Conservation (phyloP, 2,888 invertebrate genomes). For the Patella caerulea region DNA sequence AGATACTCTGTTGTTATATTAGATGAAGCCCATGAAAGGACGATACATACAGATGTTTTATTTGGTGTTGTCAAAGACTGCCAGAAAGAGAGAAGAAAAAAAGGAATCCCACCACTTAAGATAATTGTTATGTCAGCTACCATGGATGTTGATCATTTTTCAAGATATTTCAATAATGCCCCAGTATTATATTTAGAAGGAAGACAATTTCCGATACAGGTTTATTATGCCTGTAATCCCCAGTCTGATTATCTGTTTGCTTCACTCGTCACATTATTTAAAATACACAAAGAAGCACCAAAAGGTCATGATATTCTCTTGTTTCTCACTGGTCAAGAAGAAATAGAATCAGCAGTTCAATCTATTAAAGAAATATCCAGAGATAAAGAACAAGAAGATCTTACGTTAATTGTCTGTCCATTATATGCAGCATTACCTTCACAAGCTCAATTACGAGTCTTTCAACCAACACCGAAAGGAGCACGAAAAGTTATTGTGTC, state of each 20-base stretch:
- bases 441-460: slow-evolving; percentile 73
- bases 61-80: slow-evolving; percentile 93
- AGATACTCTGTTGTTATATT: slow-evolving; percentile 87
- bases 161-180: slow-evolving; percentile 88
- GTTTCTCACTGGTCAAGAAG: slow-evolving; percentile 96
- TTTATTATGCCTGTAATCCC: slow-evolving; percentile 63
- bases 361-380: slow-evolving; percentile 74
- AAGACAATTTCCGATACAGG: slow-evolving; percentile 81
- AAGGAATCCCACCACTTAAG: slow-evolving; percentile 53
- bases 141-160: slow-evolving; percentile 95
- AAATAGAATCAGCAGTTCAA: slow-evolving; percentile 81
- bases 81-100: slow-evolving; percentile 79
- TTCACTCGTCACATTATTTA: slow-evolving; percentile 88
- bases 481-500: slow-evolving; percentile 75
- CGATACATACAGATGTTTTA: slow-evolving; percentile 92
- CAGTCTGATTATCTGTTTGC: slow-evolving; percentile 86
- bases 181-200: slow-evolving; percentile 92
- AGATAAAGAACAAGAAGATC: slow-evolving; percentile 76
- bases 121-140: slow-evolving; percentile 94
- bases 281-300: slow-evolving; percentile 87
- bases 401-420: slow-evolving; percentile 81
- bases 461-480: slow-evolving; percentile 71
- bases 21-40: slow-evolving; percentile 96
- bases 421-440: slow-evolving; percentile 75
- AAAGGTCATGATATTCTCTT: slow-evolving; percentile 89